These are phyloP conservation scores for Macrosiphum euphorbiae DNA, from an alignment of 2,888 invertebrate genomes.

Conservation along the genomic window DNA sequence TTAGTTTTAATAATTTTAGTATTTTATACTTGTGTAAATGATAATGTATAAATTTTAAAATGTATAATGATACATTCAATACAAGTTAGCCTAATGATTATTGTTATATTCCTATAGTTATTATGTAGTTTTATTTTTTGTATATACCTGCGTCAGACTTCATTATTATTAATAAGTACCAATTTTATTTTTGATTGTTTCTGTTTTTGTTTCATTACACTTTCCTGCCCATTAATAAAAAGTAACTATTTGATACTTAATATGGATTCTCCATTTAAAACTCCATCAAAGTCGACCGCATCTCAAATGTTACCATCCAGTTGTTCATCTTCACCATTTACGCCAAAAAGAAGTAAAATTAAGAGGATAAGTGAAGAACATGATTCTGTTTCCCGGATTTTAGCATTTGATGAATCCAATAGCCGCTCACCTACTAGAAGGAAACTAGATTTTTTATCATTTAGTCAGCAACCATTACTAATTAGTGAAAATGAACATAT, in stretches of 20 bases:
- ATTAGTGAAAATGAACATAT: background rate
- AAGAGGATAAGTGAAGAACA: background rate
- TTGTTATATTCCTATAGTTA: too few species aligned
- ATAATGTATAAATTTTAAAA: background rate
- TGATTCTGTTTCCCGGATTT: conserved; percentile 29
- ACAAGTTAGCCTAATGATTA: too few species aligned
- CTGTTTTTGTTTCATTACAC: background rate
- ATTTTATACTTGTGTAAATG: background rate
- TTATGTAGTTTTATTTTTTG: too few species aligned
- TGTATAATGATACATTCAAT: background rate
- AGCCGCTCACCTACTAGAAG: background rate
- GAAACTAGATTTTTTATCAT: background rate
- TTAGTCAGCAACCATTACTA: background rate
- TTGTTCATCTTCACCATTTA: conserved; percentile 54
- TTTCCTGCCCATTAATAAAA: background rate
- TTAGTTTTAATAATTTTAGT: background rate
- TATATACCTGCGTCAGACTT: too few species aligned
- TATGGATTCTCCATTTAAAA: conserved; percentile 45
- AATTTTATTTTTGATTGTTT: background rate
- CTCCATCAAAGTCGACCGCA: conserved; percentile 11
- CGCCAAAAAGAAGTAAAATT: conserved; percentile 50
- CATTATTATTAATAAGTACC: background rate
- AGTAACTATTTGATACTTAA: background rate
- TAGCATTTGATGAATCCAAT: conserved; percentile 29
- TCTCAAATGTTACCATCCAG: conserved; percentile 16